Percentiles rank a stretch among this genome's conserved stretches.
Conservation (phyloP, 2,797 vertebrate genomes). For the Ficedula albicollis region DNA sequence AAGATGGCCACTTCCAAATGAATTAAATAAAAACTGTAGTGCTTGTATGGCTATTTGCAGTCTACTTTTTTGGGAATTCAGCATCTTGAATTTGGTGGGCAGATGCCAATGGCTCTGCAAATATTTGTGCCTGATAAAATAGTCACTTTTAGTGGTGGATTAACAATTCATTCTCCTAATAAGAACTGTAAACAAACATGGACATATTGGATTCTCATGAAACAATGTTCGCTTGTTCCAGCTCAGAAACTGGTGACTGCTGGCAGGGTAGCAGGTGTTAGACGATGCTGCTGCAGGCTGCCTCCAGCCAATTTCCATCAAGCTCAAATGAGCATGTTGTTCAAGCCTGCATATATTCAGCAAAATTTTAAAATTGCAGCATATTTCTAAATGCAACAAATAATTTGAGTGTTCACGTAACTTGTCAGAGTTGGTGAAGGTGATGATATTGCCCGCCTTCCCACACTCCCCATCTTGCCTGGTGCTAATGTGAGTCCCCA, state of each 20-base stretch:
- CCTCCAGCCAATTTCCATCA: neutral
- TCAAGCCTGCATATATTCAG: neutral
- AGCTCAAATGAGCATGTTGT: neutral
- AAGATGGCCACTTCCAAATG: neutral
- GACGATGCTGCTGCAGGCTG: neutral
- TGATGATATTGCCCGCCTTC: neutral
- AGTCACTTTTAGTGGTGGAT: neutral
- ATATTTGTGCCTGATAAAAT: neutral
- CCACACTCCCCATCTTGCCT: neutral
- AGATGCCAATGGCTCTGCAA: neutral
- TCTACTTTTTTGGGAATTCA: neutral
- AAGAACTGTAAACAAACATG: neutral
- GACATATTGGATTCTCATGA: neutral
- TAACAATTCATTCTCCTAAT: neutral
- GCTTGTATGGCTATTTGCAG: neutral
- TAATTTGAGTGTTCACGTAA: neutral
- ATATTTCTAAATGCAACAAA: neutral
- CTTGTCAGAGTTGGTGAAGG: neutral
- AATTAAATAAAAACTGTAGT: neutral
- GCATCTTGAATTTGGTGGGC: neutral
- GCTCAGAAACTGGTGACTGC: neutral
- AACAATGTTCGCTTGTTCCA: neutral
- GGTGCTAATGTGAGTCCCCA: rapidly evolving
- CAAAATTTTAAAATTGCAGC: neutral
- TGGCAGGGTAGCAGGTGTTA: neutral